Percentiles rank a stretch among this genome's conserved stretches.
phyloP scores from a whole-genome alignment of 1,140 invertebrate species.

The Pseudachorutes palmiensis region DNA sequence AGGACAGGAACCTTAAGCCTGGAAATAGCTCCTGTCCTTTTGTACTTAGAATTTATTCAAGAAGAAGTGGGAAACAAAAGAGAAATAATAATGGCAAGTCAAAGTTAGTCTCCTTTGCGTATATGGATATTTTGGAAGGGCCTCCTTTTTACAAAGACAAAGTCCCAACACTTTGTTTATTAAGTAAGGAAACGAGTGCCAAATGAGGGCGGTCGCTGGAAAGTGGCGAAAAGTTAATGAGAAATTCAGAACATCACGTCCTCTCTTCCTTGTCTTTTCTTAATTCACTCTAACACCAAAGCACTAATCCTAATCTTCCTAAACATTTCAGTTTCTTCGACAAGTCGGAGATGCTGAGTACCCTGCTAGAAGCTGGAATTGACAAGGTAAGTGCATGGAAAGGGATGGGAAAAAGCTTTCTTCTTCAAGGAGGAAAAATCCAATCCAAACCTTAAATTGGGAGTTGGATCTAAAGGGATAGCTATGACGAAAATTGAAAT shows the following conservation, averaged over 20 bases:
- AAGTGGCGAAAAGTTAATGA: constrained; percentile 1
- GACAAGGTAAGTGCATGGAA: constrained; percentile 29
- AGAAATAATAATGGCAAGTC: background rate
- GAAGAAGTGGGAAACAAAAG: background rate
- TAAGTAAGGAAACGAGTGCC: no score
- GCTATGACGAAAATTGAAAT: constrained; percentile 9
- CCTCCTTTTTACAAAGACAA: background rate
- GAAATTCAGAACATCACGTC: background rate
- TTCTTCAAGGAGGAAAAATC: background rate
- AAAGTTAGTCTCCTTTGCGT: background rate
- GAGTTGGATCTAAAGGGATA: no score
- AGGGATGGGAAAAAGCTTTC: background rate
- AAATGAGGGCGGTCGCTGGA: background rate
- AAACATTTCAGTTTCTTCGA: constrained; percentile 31
- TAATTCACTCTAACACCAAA: background rate
- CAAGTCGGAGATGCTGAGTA: constrained; percentile 19
- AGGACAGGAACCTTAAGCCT: no score
- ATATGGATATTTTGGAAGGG: background rate
- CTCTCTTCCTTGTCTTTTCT: background rate
- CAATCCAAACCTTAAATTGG: background rate
- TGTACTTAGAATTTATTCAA: no score
- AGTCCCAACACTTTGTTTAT: no score
- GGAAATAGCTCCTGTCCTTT: no score
- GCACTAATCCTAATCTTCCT: background rate
- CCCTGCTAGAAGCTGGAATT: constrained; percentile 25